Base-by-base conservation (phyloP, 2,797 vertebrate genomes). In the Coregonus ussuriensis region DNA sequence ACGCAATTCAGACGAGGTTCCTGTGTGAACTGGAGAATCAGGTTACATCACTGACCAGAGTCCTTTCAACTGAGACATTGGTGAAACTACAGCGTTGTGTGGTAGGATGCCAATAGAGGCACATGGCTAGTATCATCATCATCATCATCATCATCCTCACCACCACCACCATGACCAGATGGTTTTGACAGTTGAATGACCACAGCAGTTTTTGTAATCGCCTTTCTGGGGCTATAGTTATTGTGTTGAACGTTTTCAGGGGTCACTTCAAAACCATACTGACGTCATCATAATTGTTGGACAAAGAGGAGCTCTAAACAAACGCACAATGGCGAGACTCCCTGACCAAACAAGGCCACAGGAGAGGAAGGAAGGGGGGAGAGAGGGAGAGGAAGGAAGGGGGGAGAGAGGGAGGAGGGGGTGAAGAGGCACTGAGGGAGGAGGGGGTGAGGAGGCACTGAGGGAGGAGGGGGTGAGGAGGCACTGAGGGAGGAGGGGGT, bases 21-120 rank as follows among this genome's bases (percentile, higher is more conserved):
- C 72, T 73, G 66, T 79, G 78, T 69, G 71, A 70, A 79, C 41
- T n/a, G 41, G 13, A 35, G 68, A 56, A 62, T 65, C n/a, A 14
- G 41, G 31, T 37, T 53, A 13, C 74, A 21, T 53, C 9, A 7
- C 53, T 33, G 47, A 69, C 14, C 6, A 56, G 41, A 25, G 41
- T 51, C 41, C 41, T 47, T 47, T 47, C 25, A 47, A 15, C 15
- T 52, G 21, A 25, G n/a, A 71, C 47, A 51, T 29, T 29, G 25
- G 47, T 53, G 25, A 53, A 16, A 29, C 25, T 25, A 1, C 47
- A 52, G 41, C n/a, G 47, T 51, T 0, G 4, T 6, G n/a, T 15
- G 47, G 47, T 25, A 51, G 47, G 13, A 14, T 6, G n/a, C n/a
- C 47, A 53, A 29, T 47, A 51, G n/a, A 53, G 70, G 13, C 47